Base-by-base conservation (phyloP, 1,140 invertebrate species). In the Philopotamus ludificatus region DNA sequence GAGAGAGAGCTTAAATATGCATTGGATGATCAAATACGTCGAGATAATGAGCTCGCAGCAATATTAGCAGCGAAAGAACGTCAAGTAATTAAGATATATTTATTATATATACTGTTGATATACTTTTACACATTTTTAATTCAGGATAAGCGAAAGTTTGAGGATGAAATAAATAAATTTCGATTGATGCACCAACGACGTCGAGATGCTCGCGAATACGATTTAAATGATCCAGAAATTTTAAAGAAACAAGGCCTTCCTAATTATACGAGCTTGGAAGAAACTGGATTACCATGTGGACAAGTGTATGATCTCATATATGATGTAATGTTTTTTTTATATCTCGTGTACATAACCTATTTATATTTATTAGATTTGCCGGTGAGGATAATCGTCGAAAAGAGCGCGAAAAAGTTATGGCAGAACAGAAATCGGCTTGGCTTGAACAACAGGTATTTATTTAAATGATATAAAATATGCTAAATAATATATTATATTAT, bases 161-260 rank as follows among this genome's bases (percentile, higher is more conserved):
- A 86, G 53, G 75, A 85, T 54, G 90, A 92, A 71, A 82, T 94
- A 1, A 87, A 93, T 72, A 81, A 83, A 45, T 96, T 87, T 74
- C 84, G 93, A 0, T 80, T 81, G 42, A 79, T 81, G 2, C 89
- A 86, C 75, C 94, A 95, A 76, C 83, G 86, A 16, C 82, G 84
- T 23, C 85, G 91, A 71, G 84, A 87, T 62, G 80, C 90, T 7
- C 82, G 89, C 1, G 93, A 95, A 73, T 95, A 82, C 73, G 93
- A 96, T 75, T 79, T 95, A 1, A 90, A 94, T 74, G 91, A 94
- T 76, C 91, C 92, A 0, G 82, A 93, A 60, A 77, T 73, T 3
- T 74, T 89, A 2, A 92, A 89, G 74, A 92, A 92, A 73, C 84
- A 87, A 54, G 77, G 87, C 45, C 90, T 91, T 0, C 82, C 84